Base-by-base conservation (phyloP, 2,797 vertebrate species). In the Phataginus tetradactyla region DNA sequence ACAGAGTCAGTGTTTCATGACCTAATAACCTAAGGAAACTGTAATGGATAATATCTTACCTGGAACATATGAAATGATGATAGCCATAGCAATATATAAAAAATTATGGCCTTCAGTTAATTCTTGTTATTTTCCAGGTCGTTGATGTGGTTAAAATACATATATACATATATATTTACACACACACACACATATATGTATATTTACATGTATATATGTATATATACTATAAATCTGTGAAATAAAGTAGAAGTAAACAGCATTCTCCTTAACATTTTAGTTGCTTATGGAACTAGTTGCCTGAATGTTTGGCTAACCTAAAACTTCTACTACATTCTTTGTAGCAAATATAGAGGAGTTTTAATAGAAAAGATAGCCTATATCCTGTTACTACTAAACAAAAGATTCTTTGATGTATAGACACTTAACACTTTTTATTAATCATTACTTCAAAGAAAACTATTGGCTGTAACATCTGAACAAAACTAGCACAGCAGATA, bases 161-260 rank as follows among this genome's bases (percentile, higher is more conserved):
- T 15, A 20, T 25, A 72, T 37, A 39, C 49, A 6, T 51, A 45
- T 45, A 45, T 45, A 45, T 45, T 45, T 45, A 45, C 11, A 45
- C 11, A 45, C 45, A 45, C 10, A 45, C 45, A 45, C 45, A 45
- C 45, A 45, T 45, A 45, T 45, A 12, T 45, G 10, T 45, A 45
- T 45, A 45, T 45, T 45, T 45, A 45, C 10, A 45, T 12, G 45
- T 45, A 11, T 45, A 45, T 45, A 45, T 12, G 11, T 45, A 45
- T 45, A 45, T 11, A 45, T 11, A 45, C 10, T 45, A 45, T 45
- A 94, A 86, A 71, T 29, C 55, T 79, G 9, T 53, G 27, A 95
- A 86, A 42, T 68, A 64, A 91, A 86, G 66, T 63, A 55, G 71
- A 32, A 89, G 37, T 51, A 86, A 74, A 95, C 68, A 77, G 21